Evolutionary conservation across 2,888 invertebrate species (phyloP).

Genomic region (Agrotis clavis): DNA sequence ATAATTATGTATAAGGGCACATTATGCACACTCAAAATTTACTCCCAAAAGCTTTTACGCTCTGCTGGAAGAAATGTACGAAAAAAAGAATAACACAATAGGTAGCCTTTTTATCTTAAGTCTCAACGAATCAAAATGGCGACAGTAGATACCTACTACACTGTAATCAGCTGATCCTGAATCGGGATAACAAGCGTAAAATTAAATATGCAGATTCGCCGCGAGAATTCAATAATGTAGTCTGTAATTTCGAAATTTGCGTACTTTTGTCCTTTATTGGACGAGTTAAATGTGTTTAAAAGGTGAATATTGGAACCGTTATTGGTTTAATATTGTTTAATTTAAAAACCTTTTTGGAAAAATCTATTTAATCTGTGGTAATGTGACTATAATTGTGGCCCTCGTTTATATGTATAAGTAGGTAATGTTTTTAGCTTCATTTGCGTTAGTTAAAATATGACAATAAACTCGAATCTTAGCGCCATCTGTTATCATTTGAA

Average conservation of each 20-base stretch:
- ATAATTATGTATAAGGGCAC: slow-evolving; percentile 29
- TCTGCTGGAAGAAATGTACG: slow-evolving; percentile 47
- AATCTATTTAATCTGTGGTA: neutral
- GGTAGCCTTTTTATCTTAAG: slow-evolving; percentile 16
- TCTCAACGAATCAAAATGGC: too few relatives aligned
- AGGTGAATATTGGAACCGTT: slow-evolving; percentile 17
- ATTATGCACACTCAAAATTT: slow-evolving; percentile 44
- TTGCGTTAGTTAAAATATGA: too few relatives aligned
- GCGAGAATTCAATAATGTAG: slow-evolving; percentile 60
- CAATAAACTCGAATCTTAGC: too few relatives aligned
- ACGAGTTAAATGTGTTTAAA: slow-evolving; percentile 5
- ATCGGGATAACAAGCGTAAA: slow-evolving; percentile 66
- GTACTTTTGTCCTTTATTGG: slow-evolving; percentile 30
- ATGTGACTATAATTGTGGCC: neutral
- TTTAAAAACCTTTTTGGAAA: neutral
- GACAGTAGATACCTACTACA: neutral
- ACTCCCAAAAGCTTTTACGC: slow-evolving; percentile 58
- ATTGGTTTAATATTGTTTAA: neutral
- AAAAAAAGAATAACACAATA: slow-evolving; percentile 54
- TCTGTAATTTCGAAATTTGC: slow-evolving; percentile 47
- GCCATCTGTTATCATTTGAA: too few relatives aligned
- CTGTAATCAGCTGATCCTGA: slow-evolving; percentile 63
- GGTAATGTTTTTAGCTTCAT: too few relatives aligned
- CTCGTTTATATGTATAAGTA: too few relatives aligned
- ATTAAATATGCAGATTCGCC: slow-evolving; percentile 68